Percentiles rank a stretch among this genome's conserved stretches.
phyloP scores from a whole-genome alignment of 2,113 vertebrate species.

The Ginglymostoma cirratum region DNA sequence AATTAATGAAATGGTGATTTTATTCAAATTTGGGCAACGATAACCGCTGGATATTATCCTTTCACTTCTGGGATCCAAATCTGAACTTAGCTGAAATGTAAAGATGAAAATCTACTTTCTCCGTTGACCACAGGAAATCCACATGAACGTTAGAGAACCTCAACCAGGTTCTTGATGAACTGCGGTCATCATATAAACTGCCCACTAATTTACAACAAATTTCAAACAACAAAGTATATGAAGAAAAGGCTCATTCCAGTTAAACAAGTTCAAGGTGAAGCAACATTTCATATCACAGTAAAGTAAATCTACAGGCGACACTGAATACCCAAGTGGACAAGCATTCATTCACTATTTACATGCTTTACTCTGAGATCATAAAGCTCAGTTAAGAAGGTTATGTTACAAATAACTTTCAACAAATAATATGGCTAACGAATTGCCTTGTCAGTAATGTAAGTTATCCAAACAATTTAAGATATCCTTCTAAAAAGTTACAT shows the following conservation, averaged over 20 bases:
- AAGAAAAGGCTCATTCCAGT: not conserved
- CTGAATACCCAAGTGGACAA: not conserved
- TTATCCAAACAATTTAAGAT: not conserved
- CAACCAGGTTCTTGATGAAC: not conserved
- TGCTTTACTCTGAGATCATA: not conserved
- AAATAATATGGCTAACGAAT: no score
- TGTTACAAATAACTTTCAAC: not conserved
- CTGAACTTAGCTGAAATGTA: no score
- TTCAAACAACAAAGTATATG: not conserved
- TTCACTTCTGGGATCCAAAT: not conserved
- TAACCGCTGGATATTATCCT: not conserved
- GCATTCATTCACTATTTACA: not conserved
- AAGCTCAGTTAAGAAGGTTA: no score
- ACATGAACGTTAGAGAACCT: not conserved
- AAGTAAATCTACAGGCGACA: not conserved
- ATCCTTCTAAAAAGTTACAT: not conserved
- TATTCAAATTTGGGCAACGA: not conserved
- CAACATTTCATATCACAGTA: not conserved
- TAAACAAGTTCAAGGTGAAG: not conserved
- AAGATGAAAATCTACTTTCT: not conserved
- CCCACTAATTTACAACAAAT: not conserved
- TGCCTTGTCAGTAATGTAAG: not conserved
- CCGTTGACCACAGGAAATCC: not conserved
- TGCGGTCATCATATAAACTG: not conserved
- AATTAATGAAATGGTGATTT: not conserved